phyloP scores from a whole-genome alignment of 2,888 invertebrate species.

The Pyrrhosoma nymphula region DNA sequence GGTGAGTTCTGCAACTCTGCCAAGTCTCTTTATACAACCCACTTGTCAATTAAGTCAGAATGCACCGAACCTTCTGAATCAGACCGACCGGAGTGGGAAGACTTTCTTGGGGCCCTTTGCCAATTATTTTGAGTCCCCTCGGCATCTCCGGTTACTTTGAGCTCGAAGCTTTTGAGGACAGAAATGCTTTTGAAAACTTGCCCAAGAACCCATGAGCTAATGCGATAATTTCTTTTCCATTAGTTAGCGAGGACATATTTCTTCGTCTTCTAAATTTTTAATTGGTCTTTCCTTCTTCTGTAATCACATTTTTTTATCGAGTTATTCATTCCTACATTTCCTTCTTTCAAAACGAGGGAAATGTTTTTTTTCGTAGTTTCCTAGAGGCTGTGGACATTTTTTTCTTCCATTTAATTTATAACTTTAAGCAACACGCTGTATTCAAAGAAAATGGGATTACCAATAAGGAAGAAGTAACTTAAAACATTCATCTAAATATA shows the following conservation, averaged over 20 bases:
- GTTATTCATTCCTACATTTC: background rate
- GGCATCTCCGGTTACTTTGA: background rate
- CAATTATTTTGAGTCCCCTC: constrained; percentile 3
- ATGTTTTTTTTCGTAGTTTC: too few relatives aligned
- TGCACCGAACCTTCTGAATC: background rate
- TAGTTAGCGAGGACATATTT: background rate
- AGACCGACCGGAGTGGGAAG: background rate
- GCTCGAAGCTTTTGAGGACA: background rate
- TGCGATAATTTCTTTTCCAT: constrained; percentile 33
- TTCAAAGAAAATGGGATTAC: too few relatives aligned
- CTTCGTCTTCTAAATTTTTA: constrained; percentile 21
- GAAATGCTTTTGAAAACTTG: constrained; percentile 35
- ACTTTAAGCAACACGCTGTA: too few relatives aligned
- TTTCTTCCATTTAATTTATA: too few relatives aligned
- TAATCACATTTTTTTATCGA: background rate
- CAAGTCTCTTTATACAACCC: constrained; percentile 7
- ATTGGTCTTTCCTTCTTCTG: background rate
- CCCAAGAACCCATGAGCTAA: constrained; percentile 33
- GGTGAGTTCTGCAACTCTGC: background rate
- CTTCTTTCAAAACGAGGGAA: background rate
- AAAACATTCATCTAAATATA: too few relatives aligned
- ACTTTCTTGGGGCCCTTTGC: background rate
- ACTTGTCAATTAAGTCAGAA: constrained; percentile 20
- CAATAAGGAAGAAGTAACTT: too few relatives aligned
- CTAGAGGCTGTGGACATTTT: too few relatives aligned